Evolutionary conservation across 2,888 invertebrate genomes (phyloP).

Genomic region (Lasioglossum morio): DNA sequence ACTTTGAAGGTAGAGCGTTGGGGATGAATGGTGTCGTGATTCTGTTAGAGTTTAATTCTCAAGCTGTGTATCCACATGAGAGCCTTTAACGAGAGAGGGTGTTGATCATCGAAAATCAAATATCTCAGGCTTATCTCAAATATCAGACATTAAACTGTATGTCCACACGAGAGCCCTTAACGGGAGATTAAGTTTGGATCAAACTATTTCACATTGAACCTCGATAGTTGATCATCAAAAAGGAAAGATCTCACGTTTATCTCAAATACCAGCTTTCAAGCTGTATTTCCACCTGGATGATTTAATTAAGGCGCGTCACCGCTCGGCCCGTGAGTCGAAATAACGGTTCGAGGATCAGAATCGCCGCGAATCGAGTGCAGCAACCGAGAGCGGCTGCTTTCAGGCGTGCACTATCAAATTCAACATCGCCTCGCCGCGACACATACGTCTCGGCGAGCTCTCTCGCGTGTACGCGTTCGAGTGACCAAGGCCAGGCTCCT

Average conservation of each 20-base stretch:
- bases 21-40: too few species aligned
- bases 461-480: constrained; percentile 2
- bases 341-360: background rate
- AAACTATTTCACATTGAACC: background rate
- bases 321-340: background rate
- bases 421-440: background rate
- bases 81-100: background rate
- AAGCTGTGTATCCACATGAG: background rate
- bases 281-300: background rate
- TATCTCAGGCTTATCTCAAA: background rate
- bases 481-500: constrained; percentile 50
- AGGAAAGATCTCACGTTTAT: background rate
- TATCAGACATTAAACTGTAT: background rate
- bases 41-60: background rate
- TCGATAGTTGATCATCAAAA: background rate
- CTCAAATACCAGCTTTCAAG: background rate
- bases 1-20: too few species aligned
- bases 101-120: background rate
- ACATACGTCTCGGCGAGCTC: background rate
- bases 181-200: background rate
- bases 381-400: background rate
- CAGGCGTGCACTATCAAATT: background rate
- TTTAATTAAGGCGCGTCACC: background rate
- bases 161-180: background rate
- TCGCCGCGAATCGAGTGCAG: background rate